Evolutionary conservation across 2,888 invertebrate species (phyloP), one percentile per base, ranked within the genome.

Genomic region (Nemotelus nigrinus): DNA sequence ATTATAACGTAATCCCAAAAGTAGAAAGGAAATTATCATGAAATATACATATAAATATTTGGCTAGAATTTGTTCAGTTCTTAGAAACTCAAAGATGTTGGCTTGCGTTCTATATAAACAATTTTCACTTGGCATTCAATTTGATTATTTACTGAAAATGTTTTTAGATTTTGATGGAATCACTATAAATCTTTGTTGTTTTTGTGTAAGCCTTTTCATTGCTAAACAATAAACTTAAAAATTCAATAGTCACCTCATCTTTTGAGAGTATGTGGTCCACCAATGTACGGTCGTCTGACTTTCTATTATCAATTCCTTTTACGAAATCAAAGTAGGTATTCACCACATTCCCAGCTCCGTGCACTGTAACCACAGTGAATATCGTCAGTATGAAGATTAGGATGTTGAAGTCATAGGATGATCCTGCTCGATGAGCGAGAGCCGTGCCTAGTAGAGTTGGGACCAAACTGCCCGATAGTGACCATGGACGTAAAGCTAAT

Each of bases 241-340:
- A 25, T 25, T 25, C 43, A 10, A 41, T 70, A 53, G n/a, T 84
- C 81, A 87, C 87, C 86, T 92, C 91, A 85, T 94, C 93, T 82
- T 93, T 93, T 0, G 92, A 90, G 76, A 98, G 89, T 82, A 97
- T 92, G 82, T 96, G 94, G 88, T 98, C 98, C n/a, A 98, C 97
- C 77, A 98, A 89, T 82, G 96, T 97, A 84, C 97, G 90, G 85
- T 98, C 98, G 85, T 98, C 97, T 82, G 96, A 96, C 88, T 95
- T 96, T 80, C 94, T 91, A 85, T 94, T 95, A 86, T 98, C 98
- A 77, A 98, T 96, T 67, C 95, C 98, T 88, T 96, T 96, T 50
- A 95, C 92, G 85, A 94, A 98, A 87, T 98, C 98, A 86, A 94
- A 98, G 86, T 97, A 98, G 0, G 98, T 98, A 87, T 98, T 98